A percentile compares a stretch with the other conserved stretches of the same genome.
Evolutionary conservation across 2,113 vertebrate genomes (phyloP).

Genomic region (Rhinichthys klamathensis): DNA sequence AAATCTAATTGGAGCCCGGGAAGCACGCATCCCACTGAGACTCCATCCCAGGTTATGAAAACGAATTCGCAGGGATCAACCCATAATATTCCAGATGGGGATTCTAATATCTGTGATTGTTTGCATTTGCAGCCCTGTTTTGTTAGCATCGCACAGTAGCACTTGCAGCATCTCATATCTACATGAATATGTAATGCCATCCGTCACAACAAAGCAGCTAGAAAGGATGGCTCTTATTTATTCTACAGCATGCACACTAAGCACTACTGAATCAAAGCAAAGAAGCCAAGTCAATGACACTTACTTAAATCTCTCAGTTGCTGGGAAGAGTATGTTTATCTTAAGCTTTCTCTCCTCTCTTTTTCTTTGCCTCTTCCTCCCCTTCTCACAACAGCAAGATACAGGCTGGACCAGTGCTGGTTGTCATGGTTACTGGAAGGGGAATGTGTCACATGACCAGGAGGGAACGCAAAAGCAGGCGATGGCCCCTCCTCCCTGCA

Average conservation of each 20-base stretch:
- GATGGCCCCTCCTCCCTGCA: slow-evolving; percentile 43
- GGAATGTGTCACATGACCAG: slow-evolving; percentile 64
- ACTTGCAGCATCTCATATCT: background rate
- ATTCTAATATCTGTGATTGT: background rate
- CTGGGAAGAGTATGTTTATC: slow-evolving; percentile 30
- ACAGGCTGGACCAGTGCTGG: slow-evolving; percentile 76
- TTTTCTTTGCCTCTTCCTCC: slow-evolving; percentile 35
- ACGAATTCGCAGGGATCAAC: slow-evolving; percentile 41
- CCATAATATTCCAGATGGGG: slow-evolving; percentile 44
- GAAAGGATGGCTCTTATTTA: slow-evolving; percentile 56
- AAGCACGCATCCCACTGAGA: slow-evolving; percentile 42
- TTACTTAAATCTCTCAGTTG: slow-evolving; percentile 61
- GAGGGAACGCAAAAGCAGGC: slow-evolving; percentile 46
- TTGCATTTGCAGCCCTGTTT: slow-evolving; percentile 32
- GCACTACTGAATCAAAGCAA: slow-evolving; percentile 24
- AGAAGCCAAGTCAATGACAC: slow-evolving; percentile 53
- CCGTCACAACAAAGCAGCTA: slow-evolving; percentile 63
- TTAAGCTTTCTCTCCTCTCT: slow-evolving; percentile 43
- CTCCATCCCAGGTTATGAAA: slow-evolving; percentile 54
- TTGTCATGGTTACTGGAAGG: slow-evolving; percentile 74
- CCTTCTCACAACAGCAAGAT: slow-evolving; percentile 70
- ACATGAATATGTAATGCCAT: slow-evolving; percentile 47
- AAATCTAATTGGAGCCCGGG: slow-evolving; percentile 5
- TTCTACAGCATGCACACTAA: slow-evolving; percentile 40
- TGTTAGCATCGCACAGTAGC: background rate